A percentile compares a stretch with the other conserved stretches of the same genome.
Conservation (phyloP, 2,797 vertebrate species). For the Lindbergichthys nudifrons region DNA sequence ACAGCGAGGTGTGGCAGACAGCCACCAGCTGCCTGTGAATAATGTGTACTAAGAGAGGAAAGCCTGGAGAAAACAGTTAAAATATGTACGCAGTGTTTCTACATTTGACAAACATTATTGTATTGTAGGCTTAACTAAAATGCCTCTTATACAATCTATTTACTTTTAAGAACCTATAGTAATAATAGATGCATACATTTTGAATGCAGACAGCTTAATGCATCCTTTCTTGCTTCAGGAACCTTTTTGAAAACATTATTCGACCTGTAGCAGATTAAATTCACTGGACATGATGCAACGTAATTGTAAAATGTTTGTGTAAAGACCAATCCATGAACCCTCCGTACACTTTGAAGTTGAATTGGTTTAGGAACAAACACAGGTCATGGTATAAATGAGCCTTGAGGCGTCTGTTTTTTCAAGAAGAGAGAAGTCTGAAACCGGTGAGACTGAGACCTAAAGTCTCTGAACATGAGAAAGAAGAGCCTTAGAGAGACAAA, state of each 20-base stretch:
- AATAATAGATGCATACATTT: background rate
- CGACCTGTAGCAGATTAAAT: background rate
- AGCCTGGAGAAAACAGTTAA: slow-evolving; percentile 52
- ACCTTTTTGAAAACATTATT: background rate
- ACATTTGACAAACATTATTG: background rate
- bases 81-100: background rate
- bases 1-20: slow-evolving; percentile 79
- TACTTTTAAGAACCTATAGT: background rate
- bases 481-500: slow-evolving; percentile 15
- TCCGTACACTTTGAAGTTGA: background rate
- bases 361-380: background rate
- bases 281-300: background rate
- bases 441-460: slow-evolving; percentile 1
- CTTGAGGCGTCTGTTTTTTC: slow-evolving; percentile 12
- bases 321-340: slow-evolving; percentile 1
- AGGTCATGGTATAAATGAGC: background rate
- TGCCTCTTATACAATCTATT: background rate
- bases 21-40: slow-evolving; percentile 80
- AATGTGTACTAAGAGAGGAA: slow-evolving; percentile 69
- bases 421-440: slow-evolving; percentile 32
- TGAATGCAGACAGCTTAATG: background rate
- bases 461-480: slow-evolving; percentile 7
- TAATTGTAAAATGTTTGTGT: background rate
- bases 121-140: background rate
- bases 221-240: background rate